Base-by-base conservation (phyloP, 30 jellyfish, hydroid and myxozoan species). In the Hydractinia echinata region DNA sequence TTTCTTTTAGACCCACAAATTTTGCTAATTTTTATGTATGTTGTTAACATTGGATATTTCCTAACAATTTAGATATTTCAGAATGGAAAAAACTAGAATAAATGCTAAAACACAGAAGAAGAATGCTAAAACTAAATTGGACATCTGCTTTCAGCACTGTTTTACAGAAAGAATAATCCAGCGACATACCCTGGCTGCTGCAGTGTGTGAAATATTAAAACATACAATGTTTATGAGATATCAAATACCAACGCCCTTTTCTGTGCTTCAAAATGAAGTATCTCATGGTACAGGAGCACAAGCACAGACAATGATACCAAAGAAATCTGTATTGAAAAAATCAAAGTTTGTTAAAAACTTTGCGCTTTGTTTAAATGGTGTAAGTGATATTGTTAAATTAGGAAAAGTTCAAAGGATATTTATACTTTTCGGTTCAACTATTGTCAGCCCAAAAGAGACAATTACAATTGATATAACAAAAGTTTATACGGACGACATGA, bases 401-500 rank as follows among this genome's bases (percentile, higher is more conserved):
- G 21, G n/a, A 15, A 21, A 54, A 77, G 66, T 77, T 13, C 55
- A 77, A 44, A 77, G 14, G 30, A 55, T 77, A 10, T 52, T 58
- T 21, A 0, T 77, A 54, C 5, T 77, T 49, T 77, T 77, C 4
- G 85, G 85, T 5, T 77, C 85, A 15, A 77, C 85, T 16, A 44
- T 77, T 8, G 73, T 77, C 19, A 77, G 85, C 60, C 85, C 85
- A 4, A 77, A 77, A 55, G 85, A 77, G 30, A n/a, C 85, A 53
- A 9, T 77, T 55, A 52, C 60, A 4, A 77, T 77, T 14, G 72
- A 77, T 77, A 13, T 54, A 44, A 61, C 55, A 21, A 14, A 15
- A 54, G 76, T 77, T 54, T 39, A 48, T 16, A 13, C 54, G n/a
- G 85, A 77, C 49, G 77, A 52, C 14, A 52, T 10, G 7, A 53